Evolutionary conservation across 1,140 invertebrate genomes (phyloP).

Genomic region (Trachelipus rathkii): DNA sequence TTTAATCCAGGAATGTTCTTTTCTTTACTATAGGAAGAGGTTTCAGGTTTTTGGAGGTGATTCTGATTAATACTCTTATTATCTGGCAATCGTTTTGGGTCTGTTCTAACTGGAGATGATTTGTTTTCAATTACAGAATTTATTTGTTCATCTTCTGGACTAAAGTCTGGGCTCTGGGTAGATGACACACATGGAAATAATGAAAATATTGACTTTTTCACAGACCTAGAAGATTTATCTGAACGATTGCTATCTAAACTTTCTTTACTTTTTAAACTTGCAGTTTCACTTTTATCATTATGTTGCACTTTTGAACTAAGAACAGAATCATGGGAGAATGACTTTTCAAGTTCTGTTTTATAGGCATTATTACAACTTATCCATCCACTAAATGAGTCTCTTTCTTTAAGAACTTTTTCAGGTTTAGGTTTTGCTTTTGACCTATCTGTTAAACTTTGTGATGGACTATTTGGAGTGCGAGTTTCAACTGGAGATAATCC

Average conservation of each 20-base stretch:
- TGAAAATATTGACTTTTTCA: neutral
- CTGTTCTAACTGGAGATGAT: neutral
- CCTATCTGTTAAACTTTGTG: no score
- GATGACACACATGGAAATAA: slow-evolving; percentile 1
- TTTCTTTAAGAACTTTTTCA: neutral
- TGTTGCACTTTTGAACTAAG: neutral
- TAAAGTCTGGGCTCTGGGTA: neutral
- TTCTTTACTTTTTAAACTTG: neutral
- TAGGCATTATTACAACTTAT: neutral
- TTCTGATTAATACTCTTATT: neutral
- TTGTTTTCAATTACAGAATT: neutral
- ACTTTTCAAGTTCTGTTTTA: neutral
- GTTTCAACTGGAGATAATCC: neutral
- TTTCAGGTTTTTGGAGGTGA: neutral
- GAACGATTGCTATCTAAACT: neutral
- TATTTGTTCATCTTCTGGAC: neutral
- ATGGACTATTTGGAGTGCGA: neutral
- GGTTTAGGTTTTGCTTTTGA: neutral
- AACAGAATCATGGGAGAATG: neutral
- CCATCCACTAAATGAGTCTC: neutral
- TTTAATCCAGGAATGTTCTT: neutral
- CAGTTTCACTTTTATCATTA: neutral
- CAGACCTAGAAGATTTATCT: neutral
- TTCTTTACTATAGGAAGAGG: neutral
- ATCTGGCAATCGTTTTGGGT: neutral